These are phyloP conservation scores for Seriola dumerili DNA, from an alignment of 2,113 vertebrate species.

Conservation along the genomic window DNA sequence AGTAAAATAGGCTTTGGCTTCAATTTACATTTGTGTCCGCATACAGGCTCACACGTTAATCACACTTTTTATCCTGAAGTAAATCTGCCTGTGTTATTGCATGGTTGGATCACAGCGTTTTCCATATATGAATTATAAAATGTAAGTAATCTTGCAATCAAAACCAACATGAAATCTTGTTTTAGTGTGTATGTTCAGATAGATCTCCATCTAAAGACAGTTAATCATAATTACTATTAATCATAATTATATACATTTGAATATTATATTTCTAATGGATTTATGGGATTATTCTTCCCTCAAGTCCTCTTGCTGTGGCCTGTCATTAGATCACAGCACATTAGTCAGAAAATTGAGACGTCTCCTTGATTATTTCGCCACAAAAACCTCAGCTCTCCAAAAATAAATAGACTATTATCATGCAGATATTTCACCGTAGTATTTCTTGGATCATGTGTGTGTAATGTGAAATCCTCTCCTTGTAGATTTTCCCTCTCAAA, in stretches of 20 bases:
- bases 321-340: constrained; percentile 71
- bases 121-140: constrained; percentile 43
- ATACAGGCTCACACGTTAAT: constrained; percentile 31
- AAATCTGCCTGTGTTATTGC: constrained; percentile 45
- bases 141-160: constrained; percentile 37
- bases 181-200: constrained; percentile 39
- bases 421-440: constrained; percentile 66
- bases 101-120: constrained; percentile 30
- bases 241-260: constrained; percentile 73
- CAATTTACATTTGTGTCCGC: neutral
- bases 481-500: constrained; percentile 49
- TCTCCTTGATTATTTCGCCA: constrained; percentile 75
- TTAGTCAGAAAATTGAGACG: constrained; percentile 73
- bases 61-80: constrained; percentile 30
- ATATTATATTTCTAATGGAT: constrained; percentile 71
- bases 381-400: constrained; percentile 63
- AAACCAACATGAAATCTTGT: constrained; percentile 32
- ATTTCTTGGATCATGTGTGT: constrained; percentile 60
- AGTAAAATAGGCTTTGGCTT: neutral
- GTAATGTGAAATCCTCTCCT: constrained; percentile 66
- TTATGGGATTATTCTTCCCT: constrained; percentile 63
- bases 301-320: constrained; percentile 44
- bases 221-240: constrained; percentile 68
- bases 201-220: constrained; percentile 48
- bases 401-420: constrained; percentile 73